A percentile compares a stretch with the other conserved stretches of the same genome.
phyloP scores from a whole-genome alignment of 37 sponge, comb jelly and placozoan genomes.

The Chondrilla cf. caribensis region DNA sequence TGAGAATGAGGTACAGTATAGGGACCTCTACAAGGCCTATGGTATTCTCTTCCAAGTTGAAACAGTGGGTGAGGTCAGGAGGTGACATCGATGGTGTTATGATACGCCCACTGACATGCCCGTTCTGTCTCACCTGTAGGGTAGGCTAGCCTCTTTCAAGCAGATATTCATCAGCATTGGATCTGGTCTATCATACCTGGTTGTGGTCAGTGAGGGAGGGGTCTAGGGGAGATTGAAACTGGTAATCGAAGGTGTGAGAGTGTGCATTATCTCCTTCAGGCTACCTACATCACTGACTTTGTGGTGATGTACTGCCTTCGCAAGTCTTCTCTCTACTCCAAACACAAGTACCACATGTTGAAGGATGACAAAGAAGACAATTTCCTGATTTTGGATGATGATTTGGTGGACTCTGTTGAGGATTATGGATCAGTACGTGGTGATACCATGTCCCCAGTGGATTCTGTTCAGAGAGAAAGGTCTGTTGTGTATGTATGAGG shows the following conservation, averaged over 20 bases:
- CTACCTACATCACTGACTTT: conserved; percentile 42
- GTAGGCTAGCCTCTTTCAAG: background rate
- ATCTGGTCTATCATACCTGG: conserved; percentile 14
- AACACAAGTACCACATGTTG: conserved; percentile 52
- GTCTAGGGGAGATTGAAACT: background rate
- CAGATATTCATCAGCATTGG: conserved; percentile 15
- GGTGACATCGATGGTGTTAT: background rate
- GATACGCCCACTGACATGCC: background rate
- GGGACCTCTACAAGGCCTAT: conserved; percentile 62
- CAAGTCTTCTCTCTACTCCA: conserved; percentile 30
- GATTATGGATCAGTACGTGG: background rate
- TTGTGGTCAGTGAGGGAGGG: background rate
- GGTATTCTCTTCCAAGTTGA: conserved; percentile 56
- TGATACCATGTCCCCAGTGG: no score
- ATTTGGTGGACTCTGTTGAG: background rate
- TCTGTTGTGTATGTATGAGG: background rate
- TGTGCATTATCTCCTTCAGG: conserved; percentile 20
- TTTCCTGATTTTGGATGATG: background rate
- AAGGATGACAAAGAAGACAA: conserved; percentile 26
- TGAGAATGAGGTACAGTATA: conserved; percentile 14
- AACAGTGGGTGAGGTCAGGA: conserved; percentile 39
- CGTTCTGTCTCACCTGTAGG: background rate
- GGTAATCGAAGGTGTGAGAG: background rate
- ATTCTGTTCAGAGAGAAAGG: no score
- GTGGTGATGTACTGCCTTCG: conserved; percentile 48